These are phyloP conservation scores for Zaprionus obscuricornis DNA, from an alignment of 2,888 invertebrate genomes.

Conservation along the genomic window DNA sequence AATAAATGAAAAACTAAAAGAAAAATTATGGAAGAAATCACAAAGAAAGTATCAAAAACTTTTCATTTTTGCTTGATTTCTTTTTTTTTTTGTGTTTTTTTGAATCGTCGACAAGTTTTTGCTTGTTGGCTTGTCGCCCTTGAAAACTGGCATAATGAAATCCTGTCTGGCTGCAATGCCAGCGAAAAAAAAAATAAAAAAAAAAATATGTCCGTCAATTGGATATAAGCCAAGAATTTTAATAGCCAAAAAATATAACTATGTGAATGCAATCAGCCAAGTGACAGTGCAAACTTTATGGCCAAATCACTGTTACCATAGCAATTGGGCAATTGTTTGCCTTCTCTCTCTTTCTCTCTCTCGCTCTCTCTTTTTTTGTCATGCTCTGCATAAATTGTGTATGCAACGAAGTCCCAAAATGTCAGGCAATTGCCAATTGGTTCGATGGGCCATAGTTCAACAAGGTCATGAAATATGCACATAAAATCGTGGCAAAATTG, in stretches of 20 bases:
- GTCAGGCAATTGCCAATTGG: slow-evolving; percentile 37
- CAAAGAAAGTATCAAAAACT: slow-evolving; percentile 39
- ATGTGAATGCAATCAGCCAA: slow-evolving; percentile 60
- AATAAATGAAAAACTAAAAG: slow-evolving; percentile 8
- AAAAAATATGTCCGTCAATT: slow-evolving; percentile 43
- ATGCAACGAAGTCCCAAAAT: slow-evolving; percentile 8
- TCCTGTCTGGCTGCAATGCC: slow-evolving; percentile 11
- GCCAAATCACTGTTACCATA: slow-evolving; percentile 29
- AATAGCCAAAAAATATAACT: slow-evolving; percentile 40
- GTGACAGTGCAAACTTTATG: slow-evolving; percentile 55
- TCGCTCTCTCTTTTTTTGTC: too few species aligned
- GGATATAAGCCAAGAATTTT: slow-evolving; percentile 62
- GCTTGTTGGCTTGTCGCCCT: slow-evolving; percentile 35
- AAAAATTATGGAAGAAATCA: slow-evolving; percentile 15
- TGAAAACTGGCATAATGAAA: slow-evolving; percentile 60
- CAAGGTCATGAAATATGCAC: slow-evolving; percentile 30
- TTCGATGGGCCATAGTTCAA: slow-evolving; percentile 21
- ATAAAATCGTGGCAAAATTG: slow-evolving; percentile 13
- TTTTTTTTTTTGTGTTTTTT: slow-evolving; percentile 29
- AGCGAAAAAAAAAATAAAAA: background rate
- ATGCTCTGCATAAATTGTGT: slow-evolving; percentile 18
- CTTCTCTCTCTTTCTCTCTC: too few species aligned
- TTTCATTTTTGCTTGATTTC: too few species aligned
- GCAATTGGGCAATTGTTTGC: background rate
- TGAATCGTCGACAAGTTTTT: slow-evolving; percentile 61